Conservation (phyloP, 1,140 invertebrate species). For the Augochlora pura region DNA sequence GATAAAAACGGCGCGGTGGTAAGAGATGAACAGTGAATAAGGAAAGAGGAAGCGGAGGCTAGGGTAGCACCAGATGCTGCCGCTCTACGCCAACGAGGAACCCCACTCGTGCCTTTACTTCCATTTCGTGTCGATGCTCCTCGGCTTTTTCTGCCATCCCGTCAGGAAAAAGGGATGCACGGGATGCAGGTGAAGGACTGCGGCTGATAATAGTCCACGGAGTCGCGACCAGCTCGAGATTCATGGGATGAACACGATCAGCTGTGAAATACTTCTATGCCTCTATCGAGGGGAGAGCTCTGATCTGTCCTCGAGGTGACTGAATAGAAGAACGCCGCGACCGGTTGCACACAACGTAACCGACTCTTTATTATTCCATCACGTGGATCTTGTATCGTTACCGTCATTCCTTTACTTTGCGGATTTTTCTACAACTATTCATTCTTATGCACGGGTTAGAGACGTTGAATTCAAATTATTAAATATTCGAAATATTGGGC, state of each 20-base stretch:
- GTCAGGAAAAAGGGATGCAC: slow-evolving; percentile 14
- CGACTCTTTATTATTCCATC: too few relatives aligned
- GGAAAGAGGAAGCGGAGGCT: slow-evolving; percentile 33
- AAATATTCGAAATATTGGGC: too few relatives aligned
- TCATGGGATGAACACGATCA: slow-evolving; percentile 1
- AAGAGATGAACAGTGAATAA: slow-evolving; percentile 38
- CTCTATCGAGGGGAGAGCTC: background rate
- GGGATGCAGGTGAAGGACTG: slow-evolving; percentile 30
- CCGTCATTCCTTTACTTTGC: too few relatives aligned
- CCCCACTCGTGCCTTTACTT: slow-evolving; percentile 50
- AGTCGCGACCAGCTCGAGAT: background rate
- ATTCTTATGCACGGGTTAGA: too few relatives aligned
- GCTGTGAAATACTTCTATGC: background rate
- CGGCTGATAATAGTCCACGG: slow-evolving; percentile 5
- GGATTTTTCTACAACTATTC: too few relatives aligned
- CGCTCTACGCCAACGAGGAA: slow-evolving; percentile 26
- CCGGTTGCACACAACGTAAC: too few relatives aligned
- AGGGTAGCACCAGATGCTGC: slow-evolving; percentile 60
- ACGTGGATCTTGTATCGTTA: too few relatives aligned
- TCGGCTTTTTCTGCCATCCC: slow-evolving; percentile 52
- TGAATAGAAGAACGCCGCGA: background rate
- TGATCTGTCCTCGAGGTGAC: too few relatives aligned
- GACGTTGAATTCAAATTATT: too few relatives aligned
- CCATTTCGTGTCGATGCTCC: slow-evolving; percentile 61
- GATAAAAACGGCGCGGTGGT: slow-evolving; percentile 26